Conservation (phyloP, 1,140 invertebrate species). For the Liolophura sinensis region DNA sequence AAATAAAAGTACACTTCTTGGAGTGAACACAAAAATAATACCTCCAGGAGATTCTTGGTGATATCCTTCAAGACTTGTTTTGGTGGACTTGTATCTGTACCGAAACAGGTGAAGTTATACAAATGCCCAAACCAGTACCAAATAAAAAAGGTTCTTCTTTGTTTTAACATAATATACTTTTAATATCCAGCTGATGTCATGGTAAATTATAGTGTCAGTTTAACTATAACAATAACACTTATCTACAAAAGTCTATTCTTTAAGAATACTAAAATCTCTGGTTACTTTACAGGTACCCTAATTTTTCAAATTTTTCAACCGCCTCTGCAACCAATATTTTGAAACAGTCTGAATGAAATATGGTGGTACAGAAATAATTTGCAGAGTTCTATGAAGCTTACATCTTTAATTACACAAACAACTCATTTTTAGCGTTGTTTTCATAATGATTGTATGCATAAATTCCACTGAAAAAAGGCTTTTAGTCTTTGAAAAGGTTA, state of each 20-base stretch:
- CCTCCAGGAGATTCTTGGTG: slow-evolving; percentile 30
- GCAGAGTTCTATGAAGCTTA: no score
- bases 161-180: not conserved
- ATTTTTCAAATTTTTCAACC: no score
- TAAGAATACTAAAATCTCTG: no score
- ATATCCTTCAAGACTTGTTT: slow-evolving; percentile 57
- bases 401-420: no score
- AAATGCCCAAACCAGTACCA: not conserved
- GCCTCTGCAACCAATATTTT: no score
- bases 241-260: not conserved
- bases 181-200: not conserved
- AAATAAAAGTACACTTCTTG: no score
- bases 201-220: not conserved
- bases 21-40: slow-evolving; percentile 6
- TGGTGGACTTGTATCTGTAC: slow-evolving; percentile 75
- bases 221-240: slow-evolving; percentile 5
- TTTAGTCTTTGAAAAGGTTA: slow-evolving; percentile 7
- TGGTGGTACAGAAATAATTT: no score
- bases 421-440: no score
- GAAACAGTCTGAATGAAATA: no score
- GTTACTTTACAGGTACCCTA: no score
- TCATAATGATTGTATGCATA: no score
- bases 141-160: not conserved
- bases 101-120: slow-evolving; percentile 29
- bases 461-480: no score